These are phyloP conservation scores for Chromobotia macracanthus DNA, from an alignment of 2,797 vertebrate species.

Conservation along the genomic window DNA sequence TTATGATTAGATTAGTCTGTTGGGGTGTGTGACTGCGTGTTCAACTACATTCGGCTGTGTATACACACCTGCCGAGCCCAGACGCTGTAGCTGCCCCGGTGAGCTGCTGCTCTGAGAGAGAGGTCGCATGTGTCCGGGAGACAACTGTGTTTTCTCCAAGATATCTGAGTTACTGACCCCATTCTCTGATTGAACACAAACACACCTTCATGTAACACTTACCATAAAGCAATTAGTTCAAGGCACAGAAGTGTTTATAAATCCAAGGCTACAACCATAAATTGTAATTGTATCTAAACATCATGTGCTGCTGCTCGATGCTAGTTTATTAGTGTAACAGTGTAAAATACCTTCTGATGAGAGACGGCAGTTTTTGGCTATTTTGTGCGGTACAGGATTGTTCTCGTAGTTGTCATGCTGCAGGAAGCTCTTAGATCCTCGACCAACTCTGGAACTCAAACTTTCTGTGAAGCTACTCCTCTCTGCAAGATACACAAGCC, in stretches of 20 bases:
- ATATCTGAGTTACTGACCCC: conserved; percentile 77
- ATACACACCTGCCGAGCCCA: conserved; percentile 70
- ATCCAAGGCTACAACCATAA: too few species aligned
- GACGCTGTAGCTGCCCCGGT: conserved; percentile 66
- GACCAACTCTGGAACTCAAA: conserved; percentile 77
- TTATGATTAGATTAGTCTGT: too few species aligned
- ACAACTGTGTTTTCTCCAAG: conserved; percentile 83
- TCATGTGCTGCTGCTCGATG: not conserved
- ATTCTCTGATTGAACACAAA: conserved; percentile 77
- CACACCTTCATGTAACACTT: not conserved
- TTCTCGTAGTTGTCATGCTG: conserved; percentile 77
- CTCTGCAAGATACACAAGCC: conserved; percentile 63
- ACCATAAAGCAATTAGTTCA: too few species aligned
- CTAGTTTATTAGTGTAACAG: not conserved
- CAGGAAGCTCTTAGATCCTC: conserved; percentile 82
- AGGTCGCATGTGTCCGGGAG: conserved; percentile 65
- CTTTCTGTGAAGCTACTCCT: conserved; percentile 81
- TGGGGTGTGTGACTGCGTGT: too few species aligned
- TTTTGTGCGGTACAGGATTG: conserved; percentile 81
- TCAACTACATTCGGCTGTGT: too few species aligned
- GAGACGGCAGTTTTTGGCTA: conserved; percentile 81
- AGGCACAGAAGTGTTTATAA: too few species aligned
- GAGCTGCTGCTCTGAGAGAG: conserved; percentile 58
- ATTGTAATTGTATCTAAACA: too few species aligned
- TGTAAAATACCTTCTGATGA: conserved; percentile 79